Evolutionary conservation across 2,888 invertebrate species (phyloP).

Genomic region (Phengaris alcon): DNA sequence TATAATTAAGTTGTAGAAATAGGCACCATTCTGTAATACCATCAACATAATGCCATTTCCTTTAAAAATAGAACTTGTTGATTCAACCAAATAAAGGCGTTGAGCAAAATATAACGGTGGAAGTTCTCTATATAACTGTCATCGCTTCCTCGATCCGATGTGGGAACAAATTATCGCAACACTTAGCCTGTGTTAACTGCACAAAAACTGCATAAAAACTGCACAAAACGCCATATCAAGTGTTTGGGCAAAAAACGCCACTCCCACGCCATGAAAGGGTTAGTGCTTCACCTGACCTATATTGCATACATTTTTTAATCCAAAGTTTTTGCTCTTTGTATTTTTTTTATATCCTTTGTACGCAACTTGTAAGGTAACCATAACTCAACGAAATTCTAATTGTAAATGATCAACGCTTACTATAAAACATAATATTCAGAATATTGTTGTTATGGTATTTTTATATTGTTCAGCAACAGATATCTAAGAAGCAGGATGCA

Average conservation of each 20-base stretch:
- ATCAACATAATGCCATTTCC: neutral
- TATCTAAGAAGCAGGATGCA: too few relatives aligned
- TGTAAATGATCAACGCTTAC: too few relatives aligned
- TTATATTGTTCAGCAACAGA: too few relatives aligned
- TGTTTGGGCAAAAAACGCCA: slow-evolving; percentile 57
- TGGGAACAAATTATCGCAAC: slow-evolving; percentile 80
- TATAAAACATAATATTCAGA: too few relatives aligned
- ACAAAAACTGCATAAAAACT: slow-evolving; percentile 61
- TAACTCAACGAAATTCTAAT: slow-evolving; percentile 30
- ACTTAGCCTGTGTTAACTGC: slow-evolving; percentile 52
- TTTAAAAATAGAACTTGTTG: slow-evolving; percentile 16
- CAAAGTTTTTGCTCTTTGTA: slow-evolving; percentile 70
- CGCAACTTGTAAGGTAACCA: slow-evolving; percentile 52
- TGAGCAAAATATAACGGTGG: slow-evolving; percentile 53
- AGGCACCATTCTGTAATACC: neutral
- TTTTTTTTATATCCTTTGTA: slow-evolving; percentile 47
- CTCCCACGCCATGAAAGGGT: slow-evolving; percentile 78
- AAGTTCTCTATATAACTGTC: slow-evolving; percentile 66
- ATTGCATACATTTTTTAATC: slow-evolving; percentile 68
- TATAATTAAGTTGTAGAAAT: neutral
- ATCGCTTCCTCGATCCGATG: slow-evolving; percentile 67
- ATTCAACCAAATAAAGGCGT: slow-evolving; percentile 26
- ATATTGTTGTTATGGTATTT: too few relatives aligned
- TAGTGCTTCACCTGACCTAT: slow-evolving; percentile 76
- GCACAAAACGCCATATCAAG: slow-evolving; percentile 58